Evolutionary conservation across 2,888 invertebrate genomes (phyloP), one percentile per base, ranked within the genome.

Genomic region (Dicroscelio sp.): DNA sequence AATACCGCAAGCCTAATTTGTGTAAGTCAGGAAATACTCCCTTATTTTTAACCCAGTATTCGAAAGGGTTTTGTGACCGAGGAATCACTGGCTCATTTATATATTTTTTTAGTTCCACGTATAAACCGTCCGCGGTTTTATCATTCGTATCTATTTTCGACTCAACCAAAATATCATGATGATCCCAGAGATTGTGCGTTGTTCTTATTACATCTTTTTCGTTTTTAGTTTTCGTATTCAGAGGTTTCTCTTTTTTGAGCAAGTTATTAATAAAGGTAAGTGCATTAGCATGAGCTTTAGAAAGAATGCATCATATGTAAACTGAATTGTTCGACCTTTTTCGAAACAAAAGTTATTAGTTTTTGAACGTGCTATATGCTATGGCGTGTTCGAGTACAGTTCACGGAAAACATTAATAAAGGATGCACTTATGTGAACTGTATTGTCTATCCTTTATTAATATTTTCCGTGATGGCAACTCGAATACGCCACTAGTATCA

Each of bases 131-230:
- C 23, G 58, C 35, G 4, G 35, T 60, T 76, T 58, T 76, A 23
- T 76, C 58, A 55, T 31, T 23, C 23, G 25, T 33, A 38, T 33
- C 58, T 23, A 58, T 10, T 20, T 58, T 76, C 14, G 35, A 35
- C 35, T 33, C 35, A 38, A 76, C 58, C n/a, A 76, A 76, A 25
- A 58, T 23, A 23, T 76, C 76, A 38, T 76, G 76, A 35, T 76
- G 48, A 31, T 58, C 35, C 76, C 76, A 76, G 58, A 76, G 58
- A 60, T 25, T 76, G 23, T 25, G 23, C 20, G 27, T 38, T 73
- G 38, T 33, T 43, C 48, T 25, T 43, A 30, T 48, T 25, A 27
- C 48, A 43, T 17, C 48, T 25, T 43, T 43, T 27, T 52, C 27
- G 48, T 43, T 73, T 55, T 60, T 76, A 25, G 25, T 58, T 23